Base-by-base conservation (phyloP, 2,797 vertebrate genomes). In the Enteromius radiatus region DNA sequence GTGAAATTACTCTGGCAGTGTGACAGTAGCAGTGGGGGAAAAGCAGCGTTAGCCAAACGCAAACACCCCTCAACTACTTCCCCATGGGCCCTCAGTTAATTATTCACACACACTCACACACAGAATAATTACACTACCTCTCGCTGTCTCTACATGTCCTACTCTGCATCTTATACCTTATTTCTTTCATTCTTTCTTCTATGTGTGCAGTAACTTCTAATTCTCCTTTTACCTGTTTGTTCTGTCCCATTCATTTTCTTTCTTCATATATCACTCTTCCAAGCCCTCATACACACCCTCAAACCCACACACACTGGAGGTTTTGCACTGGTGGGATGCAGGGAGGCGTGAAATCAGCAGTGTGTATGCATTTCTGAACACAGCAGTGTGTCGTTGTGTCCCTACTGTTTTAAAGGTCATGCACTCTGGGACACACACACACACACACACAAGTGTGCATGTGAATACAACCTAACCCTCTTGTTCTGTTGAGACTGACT, bases 21-120 rank as follows among this genome's bases (percentile, higher is more conserved):
- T 75, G 79, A 81, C 78, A 78, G 82, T 78, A 49, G 33, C 49
- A 67, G 45, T 68, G 79, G 63, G 80, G 86, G 84, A 79, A 87
- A 85, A 76, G 84, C 78, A 84, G 75, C 41, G 28, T 67, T 80
- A 81, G 89, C 89, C 85, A 86, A 89, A 76, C 80, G 78, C 86
- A 86, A 85, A 88, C 78, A 76, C 61, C 65, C 75, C 75, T 75
- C 56, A 80, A 84, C 76, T 45, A 63, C 43, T 80, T 36, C 71
- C 41, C 76, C 38, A 45, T 70, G 74, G 64, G 81, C 64, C 67
- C 15, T 36, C 45, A 12, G 52, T 45, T 36, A 85, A 41, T 63
- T 77, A 79, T 78, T 75, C 75, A 19, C 68, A 61, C 54, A 68
- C 5, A 38, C 61, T 43, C 49, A 69, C n/a, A 76, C 31, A 67